These are phyloP conservation scores for Oscheius myriophilus DNA, from an alignment of 2,888 invertebrate genomes.

Conservation along the genomic window DNA sequence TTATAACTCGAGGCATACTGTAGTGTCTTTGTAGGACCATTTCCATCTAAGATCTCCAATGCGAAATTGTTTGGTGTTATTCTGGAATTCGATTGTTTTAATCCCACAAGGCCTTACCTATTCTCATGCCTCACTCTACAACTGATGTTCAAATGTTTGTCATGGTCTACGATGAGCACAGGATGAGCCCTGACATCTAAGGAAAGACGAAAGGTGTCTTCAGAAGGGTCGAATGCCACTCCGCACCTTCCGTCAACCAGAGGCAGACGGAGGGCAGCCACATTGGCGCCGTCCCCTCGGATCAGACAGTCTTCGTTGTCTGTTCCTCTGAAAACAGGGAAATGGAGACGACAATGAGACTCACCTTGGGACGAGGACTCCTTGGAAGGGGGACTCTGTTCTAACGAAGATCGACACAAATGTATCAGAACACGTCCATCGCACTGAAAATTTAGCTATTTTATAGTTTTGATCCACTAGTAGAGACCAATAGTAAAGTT, in stretches of 20 bases:
- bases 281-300: conserved; percentile 45
- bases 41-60: conserved; percentile 17
- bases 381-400: conserved; percentile 43
- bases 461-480: no score
- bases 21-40: conserved; percentile 2
- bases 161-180: conserved; percentile 47
- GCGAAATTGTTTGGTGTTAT: conserved; percentile 4
- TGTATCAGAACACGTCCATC: conserved; percentile 42
- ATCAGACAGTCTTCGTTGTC: conserved; percentile 33
- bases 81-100: conserved; percentile 6
- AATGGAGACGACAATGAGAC: neutral
- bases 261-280: conserved; percentile 40
- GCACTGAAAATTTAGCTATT: conserved; percentile 34
- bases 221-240: conserved; percentile 6
- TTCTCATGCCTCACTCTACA: conserved; percentile 32
- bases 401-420: conserved; percentile 40
- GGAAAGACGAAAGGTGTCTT: conserved; percentile 31
- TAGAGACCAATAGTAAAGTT: no score
- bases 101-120: conserved; percentile 7
- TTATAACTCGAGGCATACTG: conserved; percentile 5
- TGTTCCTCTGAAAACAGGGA: conserved; percentile 1
- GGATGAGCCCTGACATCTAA: conserved; percentile 50
- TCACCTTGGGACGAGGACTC: conserved; percentile 34
- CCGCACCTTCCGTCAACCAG: conserved; percentile 17
- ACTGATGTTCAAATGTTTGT: conserved; percentile 43